Evolutionary conservation across 2,888 invertebrate species (phyloP).

Genomic region (Caenorhabditis doughertyi): DNA sequence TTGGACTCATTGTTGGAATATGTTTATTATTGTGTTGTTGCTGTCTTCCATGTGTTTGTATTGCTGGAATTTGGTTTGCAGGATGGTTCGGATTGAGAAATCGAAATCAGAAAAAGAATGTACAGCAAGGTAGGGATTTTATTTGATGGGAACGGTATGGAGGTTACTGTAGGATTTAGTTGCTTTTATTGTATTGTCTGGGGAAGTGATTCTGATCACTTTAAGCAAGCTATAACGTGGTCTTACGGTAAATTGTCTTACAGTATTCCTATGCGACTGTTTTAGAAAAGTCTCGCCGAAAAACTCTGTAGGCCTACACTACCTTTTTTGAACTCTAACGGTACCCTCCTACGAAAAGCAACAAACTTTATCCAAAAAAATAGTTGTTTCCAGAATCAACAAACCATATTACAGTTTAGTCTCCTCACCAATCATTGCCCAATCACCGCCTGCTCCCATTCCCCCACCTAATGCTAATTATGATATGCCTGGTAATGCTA

Average conservation of each 20-base stretch:
- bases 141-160: too few species aligned
- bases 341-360: too few species aligned
- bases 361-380: too few species aligned
- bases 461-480: conserved; percentile 21
- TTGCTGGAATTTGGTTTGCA: conserved; percentile 81
- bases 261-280: too few species aligned
- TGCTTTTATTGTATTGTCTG: too few species aligned
- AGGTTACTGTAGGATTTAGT: too few species aligned
- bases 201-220: too few species aligned
- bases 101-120: conserved; percentile 37
- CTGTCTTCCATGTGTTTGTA: conserved; percentile 80
- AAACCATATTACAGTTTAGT: conserved; percentile 58
- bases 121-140: conserved; percentile 51
- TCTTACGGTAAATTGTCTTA: too few species aligned
- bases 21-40: conserved; percentile 78
- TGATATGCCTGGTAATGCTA: conserved; percentile 58
- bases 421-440: conserved; percentile 29
- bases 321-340: too few species aligned
- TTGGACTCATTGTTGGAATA: conserved; percentile 79
- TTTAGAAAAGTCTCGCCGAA: too few species aligned
- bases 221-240: too few species aligned
- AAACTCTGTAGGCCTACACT: too few species aligned
- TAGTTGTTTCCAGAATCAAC: conserved; percentile 16
- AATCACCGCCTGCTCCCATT: conserved; percentile 12
- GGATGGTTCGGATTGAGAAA: conserved; percentile 81